Conservation (phyloP, 2,888 invertebrate genomes). For the Napeogenes sylphis region DNA sequence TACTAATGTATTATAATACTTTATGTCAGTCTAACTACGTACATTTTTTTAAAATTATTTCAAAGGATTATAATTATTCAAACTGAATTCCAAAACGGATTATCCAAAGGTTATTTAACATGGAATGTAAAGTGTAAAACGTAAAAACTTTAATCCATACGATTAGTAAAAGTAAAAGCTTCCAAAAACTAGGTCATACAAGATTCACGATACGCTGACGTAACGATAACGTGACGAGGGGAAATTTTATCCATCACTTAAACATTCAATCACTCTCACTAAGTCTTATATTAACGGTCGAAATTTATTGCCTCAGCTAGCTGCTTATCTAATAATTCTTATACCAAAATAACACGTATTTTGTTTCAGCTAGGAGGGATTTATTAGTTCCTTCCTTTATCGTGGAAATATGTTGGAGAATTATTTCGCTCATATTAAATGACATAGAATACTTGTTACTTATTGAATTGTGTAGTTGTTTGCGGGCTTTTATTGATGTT, state of each 20-base stretch:
- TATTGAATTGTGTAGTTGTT: no score
- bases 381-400: background rate
- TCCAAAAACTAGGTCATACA: constrained; percentile 9
- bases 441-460: no score
- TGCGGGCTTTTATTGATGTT: no score
- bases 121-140: no score
- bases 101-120: no score
- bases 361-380: constrained; percentile 1
- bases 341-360: background rate
- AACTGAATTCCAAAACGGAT: no score
- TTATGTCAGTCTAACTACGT: no score
- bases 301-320: constrained; percentile 27
- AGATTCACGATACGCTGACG: constrained; percentile 18
- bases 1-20: no score
- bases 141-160: constrained; percentile 1
- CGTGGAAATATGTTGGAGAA: no score
- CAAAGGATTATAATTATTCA: no score
- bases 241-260: constrained; percentile 37
- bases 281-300: constrained; percentile 33
- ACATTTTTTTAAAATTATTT: no score
- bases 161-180: constrained; percentile 6
- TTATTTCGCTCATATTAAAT: no score
- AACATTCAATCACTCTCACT: constrained; percentile 53
- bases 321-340: constrained; percentile 13
- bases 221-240: constrained; percentile 42